phyloP scores from a whole-genome alignment of 2,113 vertebrate genomes.

The Mionectes macconnelli region DNA sequence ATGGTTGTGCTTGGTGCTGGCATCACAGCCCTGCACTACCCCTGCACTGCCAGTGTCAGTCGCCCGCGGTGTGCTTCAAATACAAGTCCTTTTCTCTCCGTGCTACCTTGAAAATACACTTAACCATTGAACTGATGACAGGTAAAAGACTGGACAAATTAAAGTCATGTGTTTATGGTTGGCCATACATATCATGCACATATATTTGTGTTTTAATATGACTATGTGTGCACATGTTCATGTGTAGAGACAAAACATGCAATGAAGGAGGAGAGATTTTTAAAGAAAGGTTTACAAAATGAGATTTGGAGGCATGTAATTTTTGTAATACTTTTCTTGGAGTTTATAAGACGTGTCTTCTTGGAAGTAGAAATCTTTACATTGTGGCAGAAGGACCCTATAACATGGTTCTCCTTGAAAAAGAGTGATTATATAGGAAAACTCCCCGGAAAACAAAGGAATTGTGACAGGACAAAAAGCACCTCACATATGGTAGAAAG shows the following conservation, averaged over 20 bases:
- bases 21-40: background rate
- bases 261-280: background rate
- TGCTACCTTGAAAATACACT: background rate
- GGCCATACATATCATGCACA: background rate
- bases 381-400: background rate
- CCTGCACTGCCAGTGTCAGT: background rate
- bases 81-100: background rate
- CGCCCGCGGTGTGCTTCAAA: background rate
- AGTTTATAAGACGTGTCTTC: background rate
- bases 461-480: background rate
- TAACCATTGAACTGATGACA: background rate
- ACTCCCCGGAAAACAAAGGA: background rate
- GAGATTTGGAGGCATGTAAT: background rate
- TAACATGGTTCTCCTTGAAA: background rate
- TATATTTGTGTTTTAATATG: background rate
- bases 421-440: background rate
- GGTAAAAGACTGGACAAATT: background rate
- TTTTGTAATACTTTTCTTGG: background rate
- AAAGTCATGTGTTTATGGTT: background rate
- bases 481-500: background rate
- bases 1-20: background rate
- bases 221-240: background rate
- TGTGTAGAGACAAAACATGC: background rate
- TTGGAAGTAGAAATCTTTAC: background rate
- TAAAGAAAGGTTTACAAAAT: background rate